Percentiles rank a stretch among this genome's conserved stretches.
Conservation (phyloP, 1,140 invertebrate species). For the Euura lappo region DNA sequence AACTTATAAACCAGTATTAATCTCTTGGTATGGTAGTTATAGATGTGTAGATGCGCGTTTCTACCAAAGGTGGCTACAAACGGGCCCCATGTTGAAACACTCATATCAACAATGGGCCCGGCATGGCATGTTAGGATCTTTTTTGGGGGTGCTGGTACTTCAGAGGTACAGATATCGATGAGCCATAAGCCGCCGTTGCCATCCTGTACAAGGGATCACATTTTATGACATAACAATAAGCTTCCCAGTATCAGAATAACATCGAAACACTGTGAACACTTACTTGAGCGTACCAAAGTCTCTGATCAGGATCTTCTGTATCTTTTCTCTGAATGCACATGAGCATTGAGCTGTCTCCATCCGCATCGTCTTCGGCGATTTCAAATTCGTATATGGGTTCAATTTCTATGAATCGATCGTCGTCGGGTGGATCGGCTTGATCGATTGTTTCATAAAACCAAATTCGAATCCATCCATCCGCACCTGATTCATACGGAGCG, state of each 20-base stretch:
- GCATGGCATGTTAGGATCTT: constrained; percentile 77
- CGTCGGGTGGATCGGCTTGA: constrained; percentile 77
- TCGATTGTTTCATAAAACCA: constrained; percentile 91
- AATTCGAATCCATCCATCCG: constrained; percentile 82
- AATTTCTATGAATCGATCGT: constrained; percentile 78
- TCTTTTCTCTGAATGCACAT: constrained; percentile 64
- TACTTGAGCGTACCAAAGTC: constrained; percentile 79
- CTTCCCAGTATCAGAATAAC: neutral
- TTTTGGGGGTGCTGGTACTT: constrained; percentile 60
- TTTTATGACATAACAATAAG: neutral
- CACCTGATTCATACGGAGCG: constrained; percentile 71
- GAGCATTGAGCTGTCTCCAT: constrained; percentile 48
- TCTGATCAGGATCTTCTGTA: constrained; percentile 50
- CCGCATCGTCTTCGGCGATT: constrained; percentile 55
- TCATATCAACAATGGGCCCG: constrained; percentile 73
- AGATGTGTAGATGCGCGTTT: constrained; percentile 74
- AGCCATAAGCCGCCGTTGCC: constrained; percentile 83
- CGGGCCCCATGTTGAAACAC: constrained; percentile 68
- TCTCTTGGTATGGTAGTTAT: constrained; percentile 68
- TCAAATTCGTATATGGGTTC: constrained; percentile 82
- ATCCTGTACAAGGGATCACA: constrained; percentile 63
- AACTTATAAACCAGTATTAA: constrained; percentile 69
- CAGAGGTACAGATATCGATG: constrained; percentile 74
- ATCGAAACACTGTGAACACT: constrained; percentile 26
- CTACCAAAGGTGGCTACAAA: constrained; percentile 74